phyloP scores from a whole-genome alignment of 2,113 vertebrate genomes.

The Capra hircus region DNA sequence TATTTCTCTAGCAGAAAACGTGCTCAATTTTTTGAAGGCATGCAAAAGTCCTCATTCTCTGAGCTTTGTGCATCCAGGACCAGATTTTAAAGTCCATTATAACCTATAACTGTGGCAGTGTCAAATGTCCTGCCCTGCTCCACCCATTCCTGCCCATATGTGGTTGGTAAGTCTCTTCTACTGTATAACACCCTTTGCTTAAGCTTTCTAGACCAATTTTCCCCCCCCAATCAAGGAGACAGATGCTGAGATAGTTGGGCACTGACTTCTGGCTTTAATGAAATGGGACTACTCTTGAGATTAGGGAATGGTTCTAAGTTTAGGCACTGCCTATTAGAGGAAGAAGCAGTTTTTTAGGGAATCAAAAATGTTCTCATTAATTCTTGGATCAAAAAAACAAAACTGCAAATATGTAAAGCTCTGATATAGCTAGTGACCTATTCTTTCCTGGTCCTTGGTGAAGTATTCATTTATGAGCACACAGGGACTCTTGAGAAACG shows the following conservation, averaged over 20 bases:
- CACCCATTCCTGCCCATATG: fast-evolving
- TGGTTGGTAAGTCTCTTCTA: neutral
- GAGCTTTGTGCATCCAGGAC: neutral
- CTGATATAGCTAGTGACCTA: neutral
- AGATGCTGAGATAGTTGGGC: neutral
- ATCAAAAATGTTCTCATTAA: neutral
- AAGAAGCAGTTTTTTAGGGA: neutral
- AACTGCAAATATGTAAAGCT: neutral
- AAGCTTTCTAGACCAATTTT: neutral
- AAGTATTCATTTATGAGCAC: neutral
- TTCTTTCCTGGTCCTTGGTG: neutral
- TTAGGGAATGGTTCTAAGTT: neutral
- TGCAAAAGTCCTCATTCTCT: neutral
- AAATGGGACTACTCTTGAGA: neutral
- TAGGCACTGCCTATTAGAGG: neutral
- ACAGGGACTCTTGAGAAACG: neutral
- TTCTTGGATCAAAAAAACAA: neutral
- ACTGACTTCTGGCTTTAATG: neutral
- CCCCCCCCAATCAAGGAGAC: neutral
- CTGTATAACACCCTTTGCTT: fast-evolving
- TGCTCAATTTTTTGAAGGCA: neutral
- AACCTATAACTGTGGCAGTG: neutral
- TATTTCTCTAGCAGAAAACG: neutral
- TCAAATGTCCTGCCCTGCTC: neutral
- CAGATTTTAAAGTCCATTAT: neutral